A percentile compares a stretch with the other conserved stretches of the same genome.
Evolutionary conservation across 2,797 vertebrate genomes (phyloP).

Genomic region (Pangasius sanitwongsei): DNA sequence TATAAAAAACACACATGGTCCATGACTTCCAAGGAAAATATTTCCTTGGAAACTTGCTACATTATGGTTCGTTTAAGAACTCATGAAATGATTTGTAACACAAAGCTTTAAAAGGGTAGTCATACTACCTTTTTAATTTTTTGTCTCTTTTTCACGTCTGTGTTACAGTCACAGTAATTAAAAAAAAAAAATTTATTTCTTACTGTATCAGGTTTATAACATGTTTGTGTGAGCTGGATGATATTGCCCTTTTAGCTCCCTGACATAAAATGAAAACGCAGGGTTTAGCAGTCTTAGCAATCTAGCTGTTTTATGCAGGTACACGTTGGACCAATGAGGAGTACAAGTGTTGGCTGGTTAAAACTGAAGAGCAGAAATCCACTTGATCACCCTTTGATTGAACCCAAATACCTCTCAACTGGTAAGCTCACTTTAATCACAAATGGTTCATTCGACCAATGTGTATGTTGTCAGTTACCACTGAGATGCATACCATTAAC

Average conservation of each 20-base stretch:
- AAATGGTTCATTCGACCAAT: not conserved
- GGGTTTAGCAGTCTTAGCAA: not conserved
- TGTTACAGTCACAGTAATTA: not conserved
- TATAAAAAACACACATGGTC: not conserved
- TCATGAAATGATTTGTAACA: not conserved
- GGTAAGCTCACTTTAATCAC: constrained; percentile 72
- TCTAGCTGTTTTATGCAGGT: constrained; percentile 74
- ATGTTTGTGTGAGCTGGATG: not conserved
- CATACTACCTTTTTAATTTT: not conserved
- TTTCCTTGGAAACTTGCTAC: not conserved
- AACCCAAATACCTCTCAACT: constrained; percentile 93
- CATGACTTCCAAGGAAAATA: not conserved
- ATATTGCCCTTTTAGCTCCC: not conserved
- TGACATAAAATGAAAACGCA: not conserved
- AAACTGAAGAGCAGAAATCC: constrained; percentile 88
- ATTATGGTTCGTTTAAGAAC: not conserved
- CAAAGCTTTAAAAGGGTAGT: not conserved
- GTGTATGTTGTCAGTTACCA: not conserved
- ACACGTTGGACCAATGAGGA: constrained; percentile 92
- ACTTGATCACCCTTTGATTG: constrained; percentile 85
- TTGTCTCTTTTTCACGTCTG: not conserved
- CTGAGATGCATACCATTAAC: not conserved
- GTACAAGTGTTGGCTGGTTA: constrained; percentile 87
- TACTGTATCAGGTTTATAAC: not conserved
- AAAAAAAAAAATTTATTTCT: not conserved